Evolutionary conservation across 2,113 vertebrate species (phyloP), one percentile per base, ranked within the genome.

Genomic region (Anhinga anhinga): DNA sequence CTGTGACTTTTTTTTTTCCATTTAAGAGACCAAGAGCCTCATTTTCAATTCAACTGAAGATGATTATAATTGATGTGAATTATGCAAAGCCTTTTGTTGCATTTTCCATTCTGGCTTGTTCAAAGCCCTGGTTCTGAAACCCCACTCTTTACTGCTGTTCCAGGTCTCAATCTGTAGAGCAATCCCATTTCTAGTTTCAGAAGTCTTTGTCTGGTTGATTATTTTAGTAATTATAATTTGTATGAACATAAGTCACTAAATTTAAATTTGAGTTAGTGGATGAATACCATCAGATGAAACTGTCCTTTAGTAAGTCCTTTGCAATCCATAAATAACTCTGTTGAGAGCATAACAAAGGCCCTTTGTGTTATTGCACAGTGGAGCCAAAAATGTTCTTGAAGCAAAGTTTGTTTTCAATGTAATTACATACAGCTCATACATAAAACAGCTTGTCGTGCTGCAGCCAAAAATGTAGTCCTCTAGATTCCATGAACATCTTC

Each of bases 321-420:
- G 86, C 86, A 87, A 90, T 90, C 73, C 82, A 49, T 90, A 92
- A 96, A 96, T 96, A 92, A 87, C 93, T 80, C 92, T 72, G 73
- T 52, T 71, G 82, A 90, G 73, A 81, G 62, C 62, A 66, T 87
- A 94, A 96, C 93, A 94, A 96, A 94, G 86, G 93, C 78, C 53
- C 78, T 92, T 94, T 96, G 86, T 96, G 73, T 65, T 94, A 92
- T 88, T 83, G 80, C 61, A 92, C 22, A 94, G 80, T 72, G 47
- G 81, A 95, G 92, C 95, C 89, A 97, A 98, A 96, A 97, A 89
- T 69, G 61, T 95, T 97, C 79, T 81, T 66, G 59, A 95, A 95
- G 79, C 85, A 97, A 97, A 97, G 90, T 90, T 97, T 94, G 84
- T 93, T 97, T 96, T 88, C 89, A 85, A 10, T 82, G 82, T 93